Conservation (phyloP, 92 coral and sea anemone species). For the Zoanthus sociatus region DNA sequence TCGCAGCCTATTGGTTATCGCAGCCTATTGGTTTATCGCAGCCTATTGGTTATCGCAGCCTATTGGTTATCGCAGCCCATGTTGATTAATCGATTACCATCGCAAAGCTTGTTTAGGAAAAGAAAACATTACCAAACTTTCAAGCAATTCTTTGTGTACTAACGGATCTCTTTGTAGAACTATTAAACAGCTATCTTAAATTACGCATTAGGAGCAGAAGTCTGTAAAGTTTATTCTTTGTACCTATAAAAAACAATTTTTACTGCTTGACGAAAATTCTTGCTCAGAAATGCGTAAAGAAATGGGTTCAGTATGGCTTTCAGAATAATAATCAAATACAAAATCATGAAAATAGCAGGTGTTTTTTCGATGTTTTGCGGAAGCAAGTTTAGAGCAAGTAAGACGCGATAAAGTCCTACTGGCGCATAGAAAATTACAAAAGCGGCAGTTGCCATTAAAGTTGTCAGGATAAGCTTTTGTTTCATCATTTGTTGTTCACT, state of each 20-base stretch:
- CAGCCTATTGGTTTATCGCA: too few relatives aligned
- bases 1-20: too few relatives aligned
- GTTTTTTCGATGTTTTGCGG: neutral
- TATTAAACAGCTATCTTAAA: too few relatives aligned
- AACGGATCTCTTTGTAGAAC: too few relatives aligned
- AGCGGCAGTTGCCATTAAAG: neutral
- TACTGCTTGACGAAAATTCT: conserved; percentile 2
- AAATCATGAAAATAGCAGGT: neutral
- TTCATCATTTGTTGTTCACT: neutral
- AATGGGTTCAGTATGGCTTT: conserved; percentile 18
- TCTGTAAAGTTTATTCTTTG: too few relatives aligned
- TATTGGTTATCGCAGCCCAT: too few relatives aligned
- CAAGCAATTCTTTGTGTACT: too few relatives aligned
- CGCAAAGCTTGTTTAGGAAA: too few relatives aligned
- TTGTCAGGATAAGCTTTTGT: neutral
- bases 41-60: too few relatives aligned
- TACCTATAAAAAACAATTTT: neutral
- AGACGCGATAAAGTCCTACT: neutral
- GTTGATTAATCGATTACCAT: too few relatives aligned
- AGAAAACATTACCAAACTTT: too few relatives aligned
- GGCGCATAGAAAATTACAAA: neutral
- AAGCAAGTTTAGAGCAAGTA: neutral
- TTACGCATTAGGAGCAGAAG: too few relatives aligned
- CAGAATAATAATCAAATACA: neutral
- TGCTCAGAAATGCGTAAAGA: conserved; percentile 28